Base-by-base conservation (phyloP, 2,113 vertebrate species). In the Salvelinus sp. region DNA sequence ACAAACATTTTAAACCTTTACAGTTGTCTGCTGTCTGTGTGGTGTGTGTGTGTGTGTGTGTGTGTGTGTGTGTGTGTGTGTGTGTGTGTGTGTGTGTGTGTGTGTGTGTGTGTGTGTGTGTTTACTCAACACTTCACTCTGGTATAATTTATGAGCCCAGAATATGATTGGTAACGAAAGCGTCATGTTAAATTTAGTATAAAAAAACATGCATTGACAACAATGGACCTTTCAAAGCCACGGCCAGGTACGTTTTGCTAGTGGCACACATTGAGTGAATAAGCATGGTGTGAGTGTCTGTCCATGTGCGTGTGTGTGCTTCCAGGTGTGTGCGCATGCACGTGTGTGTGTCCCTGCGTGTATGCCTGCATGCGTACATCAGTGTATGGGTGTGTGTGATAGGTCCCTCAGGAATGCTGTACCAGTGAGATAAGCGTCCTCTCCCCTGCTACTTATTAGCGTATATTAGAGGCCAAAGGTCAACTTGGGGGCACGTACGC, bases 381-480 rank as follows among this genome's bases (percentile, higher is more conserved):
- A 60, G 70, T 78, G 33, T 47, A 20, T 73, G 44, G 18, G 64
- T 66, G 57, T 33, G 67, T 69, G 69, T 47, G 76, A 57, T 57
- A 47, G 63, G 38, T 74, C 65, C 44, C 28, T 22, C 7, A 63
- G 64, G 57, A 70, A 70, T 62, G 66, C 30, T 33, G 20, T 25
- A 23, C 28, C 16, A 14, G 33, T 79, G 25, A 81, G 82, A 82
- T 87, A 82, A 87, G 80, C 33, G 14, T 70, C 71, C 18, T 70
- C 73, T 50, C 75, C 70, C 57, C 63, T 81, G 82, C 76, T 75
- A 75, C 69, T 83, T 79, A 87, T 87, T 87, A 85, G 66, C 75
- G 65, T 76, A 81, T 85, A 87, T 79, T 79, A 78, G 79, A 79
- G 76, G 75, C 72, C 80, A 79, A 76, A 81, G 85, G 80, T 82